Percentiles rank a stretch among this genome's conserved stretches.
Evolutionary conservation across 2,113 vertebrate genomes (phyloP).

Genomic region (Austrofundulus limnaeus): DNA sequence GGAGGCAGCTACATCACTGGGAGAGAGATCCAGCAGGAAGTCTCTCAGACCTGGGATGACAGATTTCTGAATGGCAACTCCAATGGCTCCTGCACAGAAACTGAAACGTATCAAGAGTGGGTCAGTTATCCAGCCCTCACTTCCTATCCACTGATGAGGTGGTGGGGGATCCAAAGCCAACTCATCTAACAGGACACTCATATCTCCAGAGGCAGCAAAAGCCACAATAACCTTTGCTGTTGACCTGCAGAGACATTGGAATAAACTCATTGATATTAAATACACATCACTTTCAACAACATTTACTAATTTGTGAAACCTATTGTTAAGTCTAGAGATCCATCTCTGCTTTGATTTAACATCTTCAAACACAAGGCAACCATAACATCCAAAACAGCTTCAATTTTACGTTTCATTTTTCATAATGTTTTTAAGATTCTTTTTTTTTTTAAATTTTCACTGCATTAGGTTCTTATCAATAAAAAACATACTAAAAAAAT

Average conservation of each 20-base stretch:
- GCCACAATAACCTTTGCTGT: conserved; percentile 72
- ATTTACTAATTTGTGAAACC: too few relatives aligned
- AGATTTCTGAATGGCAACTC: conserved; percentile 63
- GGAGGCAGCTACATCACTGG: conserved; percentile 37
- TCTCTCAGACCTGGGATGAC: conserved; percentile 71
- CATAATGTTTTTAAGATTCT: too few relatives aligned
- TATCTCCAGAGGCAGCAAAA: conserved; percentile 58
- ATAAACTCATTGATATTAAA: too few relatives aligned
- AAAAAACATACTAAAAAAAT: not conserved
- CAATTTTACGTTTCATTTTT: too few relatives aligned
- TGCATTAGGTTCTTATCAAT: fast-evolving
- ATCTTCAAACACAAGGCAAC: too few relatives aligned
- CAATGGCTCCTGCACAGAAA: conserved; percentile 59
- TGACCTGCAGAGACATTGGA: conserved; percentile 44
- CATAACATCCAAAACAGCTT: too few relatives aligned
- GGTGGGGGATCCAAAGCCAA: conserved; percentile 47
- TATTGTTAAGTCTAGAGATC: too few relatives aligned
- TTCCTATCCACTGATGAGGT: conserved; percentile 75
- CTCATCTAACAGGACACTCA: conserved; percentile 65
- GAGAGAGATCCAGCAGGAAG: conserved; percentile 65
- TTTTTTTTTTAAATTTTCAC: too few relatives aligned
- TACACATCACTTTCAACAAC: too few relatives aligned
- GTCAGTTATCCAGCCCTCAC: conserved; percentile 72
- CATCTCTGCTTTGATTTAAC: too few relatives aligned
- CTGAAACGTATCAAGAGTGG: conserved; percentile 49